A percentile compares a stretch with the other conserved stretches of the same genome.
These are phyloP conservation scores for Hepsetus odoe DNA, from an alignment of 2,113 vertebrate species.

Conservation along the genomic window DNA sequence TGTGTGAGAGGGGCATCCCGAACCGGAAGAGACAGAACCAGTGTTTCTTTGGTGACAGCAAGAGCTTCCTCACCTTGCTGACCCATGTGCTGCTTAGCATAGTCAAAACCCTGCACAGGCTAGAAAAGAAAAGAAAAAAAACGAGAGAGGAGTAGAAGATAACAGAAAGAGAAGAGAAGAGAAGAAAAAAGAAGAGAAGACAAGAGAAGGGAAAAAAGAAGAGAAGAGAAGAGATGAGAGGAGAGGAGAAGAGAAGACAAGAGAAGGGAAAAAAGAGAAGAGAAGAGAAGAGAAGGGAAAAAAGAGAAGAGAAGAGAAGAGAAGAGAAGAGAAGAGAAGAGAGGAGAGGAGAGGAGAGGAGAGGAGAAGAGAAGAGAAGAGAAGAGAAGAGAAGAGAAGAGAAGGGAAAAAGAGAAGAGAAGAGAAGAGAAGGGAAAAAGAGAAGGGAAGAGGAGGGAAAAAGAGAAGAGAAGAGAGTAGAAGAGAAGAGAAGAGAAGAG, in stretches of 20 bases:
- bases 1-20: constrained; percentile 85
- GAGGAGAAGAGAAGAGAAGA: neutral
- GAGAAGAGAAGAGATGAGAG: neutral
- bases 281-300: neutral
- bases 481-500: neutral
- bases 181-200: neutral
- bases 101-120: constrained; percentile 98
- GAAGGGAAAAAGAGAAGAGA: neutral
- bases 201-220: neutral
- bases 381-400: neutral
- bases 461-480: no score
- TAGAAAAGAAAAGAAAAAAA: constrained; percentile 57
- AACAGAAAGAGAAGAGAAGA: neutral
- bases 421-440: neutral
- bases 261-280: neutral
- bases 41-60: constrained; percentile 92
- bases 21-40: constrained; percentile 86
- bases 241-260: neutral
- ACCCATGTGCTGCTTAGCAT: constrained; percentile 96
- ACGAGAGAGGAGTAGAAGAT: neutral
- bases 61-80: constrained; percentile 88
- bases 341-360: neutral
- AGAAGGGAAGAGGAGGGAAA: neutral
- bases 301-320: neutral
- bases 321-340: neutral